Evolutionary conservation across 2,888 invertebrate species (phyloP).

Genomic region (Cantharis nigra): DNA sequence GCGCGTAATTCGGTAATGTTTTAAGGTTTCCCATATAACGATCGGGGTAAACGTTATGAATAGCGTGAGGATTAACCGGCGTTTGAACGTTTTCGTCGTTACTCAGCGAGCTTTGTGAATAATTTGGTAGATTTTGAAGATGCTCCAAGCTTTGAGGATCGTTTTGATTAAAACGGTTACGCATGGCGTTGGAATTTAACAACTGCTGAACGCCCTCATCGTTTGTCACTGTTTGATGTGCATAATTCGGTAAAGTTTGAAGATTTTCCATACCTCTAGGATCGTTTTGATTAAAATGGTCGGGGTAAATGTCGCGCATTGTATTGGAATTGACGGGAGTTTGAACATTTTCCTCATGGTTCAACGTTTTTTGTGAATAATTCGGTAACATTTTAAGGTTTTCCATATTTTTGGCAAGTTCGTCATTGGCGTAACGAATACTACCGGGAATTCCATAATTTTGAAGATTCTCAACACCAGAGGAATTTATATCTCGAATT

Average conservation of each 20-base stretch:
- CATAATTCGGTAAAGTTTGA: neutral
- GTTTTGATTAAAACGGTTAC: neutral
- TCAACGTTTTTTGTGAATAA: neutral
- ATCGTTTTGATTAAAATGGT: neutral
- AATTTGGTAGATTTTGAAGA: slow-evolving; percentile 1
- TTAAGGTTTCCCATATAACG: neutral
- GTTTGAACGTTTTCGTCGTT: neutral
- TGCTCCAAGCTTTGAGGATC: neutral
- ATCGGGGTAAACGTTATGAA: neutral
- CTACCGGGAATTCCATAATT: neutral
- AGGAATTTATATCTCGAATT: neutral
- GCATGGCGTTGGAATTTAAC: neutral
- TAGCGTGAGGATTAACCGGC: neutral
- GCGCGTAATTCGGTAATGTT: neutral
- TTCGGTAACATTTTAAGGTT: neutral
- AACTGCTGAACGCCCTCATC: neutral
- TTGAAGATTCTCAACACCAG: neutral
- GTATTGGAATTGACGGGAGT: neutral
- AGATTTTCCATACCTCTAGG: neutral
- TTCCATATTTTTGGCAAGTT: neutral
- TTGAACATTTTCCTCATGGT: neutral
- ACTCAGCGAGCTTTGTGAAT: neutral
- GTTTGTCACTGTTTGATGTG: neutral
- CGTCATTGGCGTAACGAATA: neutral
- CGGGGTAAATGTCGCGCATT: neutral